Evolutionary conservation across 2,888 invertebrate species (phyloP), one percentile per base, ranked within the genome.

Genomic region (Acleris cristana): DNA sequence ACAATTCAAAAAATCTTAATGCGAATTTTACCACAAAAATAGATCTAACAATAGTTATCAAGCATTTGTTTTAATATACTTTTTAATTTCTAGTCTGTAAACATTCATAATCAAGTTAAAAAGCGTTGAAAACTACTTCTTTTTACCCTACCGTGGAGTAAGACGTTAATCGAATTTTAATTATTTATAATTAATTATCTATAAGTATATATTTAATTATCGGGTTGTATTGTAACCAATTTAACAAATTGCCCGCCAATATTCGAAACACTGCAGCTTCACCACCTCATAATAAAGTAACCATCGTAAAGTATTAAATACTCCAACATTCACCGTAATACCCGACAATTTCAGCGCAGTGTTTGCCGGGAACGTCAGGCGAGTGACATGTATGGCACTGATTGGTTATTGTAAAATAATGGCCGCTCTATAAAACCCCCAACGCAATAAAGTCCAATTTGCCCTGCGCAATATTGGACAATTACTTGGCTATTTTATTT

Each of bases 351-450:
- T 70, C 72, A 75, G 69, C 71, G 72, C 77, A 75, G 78, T 76
- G 71, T 69, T 62, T 71, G 72, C 72, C 71, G 75, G 86, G 88
- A 81, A 85, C 82, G 88, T 88, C 88, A 86, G 81, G 81, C 84
- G 80, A 80, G 83, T 89, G 90, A 88, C 88, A 81, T 84, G 86
- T 80, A 84, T 84, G 85, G 79, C 84, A 83, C 85, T 90, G 90
- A 90, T 90, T 90, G 90, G 89, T 89, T 90, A 90, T 90, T 88
- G 87, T 83, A 80, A 85, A 88, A 89, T 88, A 90, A 87, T 85
- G 84, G 86, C 79, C 74, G 74, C 69, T 76, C 75, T 76, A 82
- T 81, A 85, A 86, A 84, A 66, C 59, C 56, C 63, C 52, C 67
- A 18, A 26, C 26, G 34, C 66, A 49, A 55, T 65, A 56, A 58